Evolutionary conservation across 1,140 invertebrate genomes (phyloP), one percentile per base, ranked within the genome.

Genomic region (Pseudomyrmex sp.): DNA sequence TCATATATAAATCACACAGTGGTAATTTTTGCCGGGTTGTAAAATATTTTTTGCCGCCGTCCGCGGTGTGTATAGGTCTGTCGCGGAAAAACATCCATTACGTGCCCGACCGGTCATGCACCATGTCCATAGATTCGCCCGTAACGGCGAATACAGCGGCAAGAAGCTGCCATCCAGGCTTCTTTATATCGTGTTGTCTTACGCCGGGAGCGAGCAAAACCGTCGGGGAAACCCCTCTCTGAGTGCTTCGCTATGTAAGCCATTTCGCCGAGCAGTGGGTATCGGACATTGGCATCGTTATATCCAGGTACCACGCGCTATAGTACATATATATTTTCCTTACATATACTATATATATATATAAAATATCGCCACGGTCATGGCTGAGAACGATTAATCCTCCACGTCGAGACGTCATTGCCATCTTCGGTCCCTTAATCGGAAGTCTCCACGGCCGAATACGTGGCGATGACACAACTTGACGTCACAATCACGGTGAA

Each of bases 221-320:
- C 82, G 35, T 35, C 35, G 35, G 74, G 66, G 72, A 79, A 89
- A 90, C 83, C 86, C 35, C 82, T 83, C 82, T 73, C 72, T 89
- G 86, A 93, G 92, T 93, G 91, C 92, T 90, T 86, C 82, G 83
- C 89, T 83, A 84, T 92, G 92, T 93, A 89, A 90, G 89, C 89
- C 87, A 92, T 91, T 92, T 89, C 80, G 83, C 18, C 50, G 82
- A 91, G 83, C 72, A 12, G 66, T 86, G 90, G 83, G 77, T 86
- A 89, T 89, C 75, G 86, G 84, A 56, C 86, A 82, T 89, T 84
- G 85, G 75, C 83, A 83, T 89, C 87, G 70, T 89, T 85, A 83
- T 89, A 86, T 89, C 82, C 80, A 69, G 73, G 75, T 88, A 88
- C 56, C 69, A 58, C 88, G 72, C 80, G 80, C 82, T 85, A 85